Base-by-base conservation (phyloP, 2,113 vertebrate species). In the Baryphthengus martii region DNA sequence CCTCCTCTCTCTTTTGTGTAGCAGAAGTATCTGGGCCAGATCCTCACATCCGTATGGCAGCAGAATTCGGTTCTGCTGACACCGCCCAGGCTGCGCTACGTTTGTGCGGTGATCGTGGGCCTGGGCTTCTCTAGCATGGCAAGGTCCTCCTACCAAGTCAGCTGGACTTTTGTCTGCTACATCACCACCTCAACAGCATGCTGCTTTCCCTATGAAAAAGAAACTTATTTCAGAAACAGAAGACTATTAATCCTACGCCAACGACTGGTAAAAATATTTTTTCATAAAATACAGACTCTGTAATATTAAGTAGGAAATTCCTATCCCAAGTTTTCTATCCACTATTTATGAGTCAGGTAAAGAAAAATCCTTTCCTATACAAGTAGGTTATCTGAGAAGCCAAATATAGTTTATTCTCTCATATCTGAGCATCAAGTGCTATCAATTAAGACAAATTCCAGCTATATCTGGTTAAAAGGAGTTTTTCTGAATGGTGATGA, bases 21-120 rank as follows among this genome's bases (percentile, higher is more conserved):
- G 53, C 59, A 68, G 78, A 78, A 24, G 24, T 23, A 14, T 10
- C 42, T 9, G 35, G 23, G 39, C 33, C 7, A 0, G 13, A 17
- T 40, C 21, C 15, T 52, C 8, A 0, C 33, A 4, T 9, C 28
- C 16, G 35, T 44, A 18, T 3, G 24, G 65, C 45, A 67, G 65
- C 37, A 50, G 58, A 39, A 49, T 45, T 71, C 44, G 42, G 26
- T 16, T 40, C 47, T 66, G 45, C 81, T 47, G 44, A 13, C 7
- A 4, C 18, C 0, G 2, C 16, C 11, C n/a, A 59, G 50, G 44
- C 39, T 17, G 15, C 1, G 0, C 73, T 33, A 52, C 3, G 2
- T 5, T 23, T n/a, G 17, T 40, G 17, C 47, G 13, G 10, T 21
- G 21, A 13, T 25, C 17, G 8, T 18, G 66, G 44, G 8, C 21